A percentile compares a stretch with the other conserved stretches of the same genome.
Conservation (phyloP, 2,888 invertebrate species). For the Amblyteles armatorius region DNA sequence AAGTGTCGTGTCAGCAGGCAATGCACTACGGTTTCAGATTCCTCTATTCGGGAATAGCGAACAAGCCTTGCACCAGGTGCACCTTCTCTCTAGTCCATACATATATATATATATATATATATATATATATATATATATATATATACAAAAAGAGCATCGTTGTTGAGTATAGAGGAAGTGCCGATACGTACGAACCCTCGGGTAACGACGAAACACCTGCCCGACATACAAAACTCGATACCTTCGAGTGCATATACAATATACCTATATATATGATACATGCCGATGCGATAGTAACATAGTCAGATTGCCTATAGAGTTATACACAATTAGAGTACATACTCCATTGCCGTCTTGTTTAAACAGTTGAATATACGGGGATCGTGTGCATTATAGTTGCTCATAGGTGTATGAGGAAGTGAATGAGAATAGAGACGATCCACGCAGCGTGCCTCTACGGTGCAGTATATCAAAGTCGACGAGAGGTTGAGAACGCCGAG, state of each 20-base stretch:
- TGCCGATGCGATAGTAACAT: neutral
- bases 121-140: slow-evolving; percentile 24
- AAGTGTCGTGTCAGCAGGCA: slow-evolving; percentile 61
- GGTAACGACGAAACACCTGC: neutral
- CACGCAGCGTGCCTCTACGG: neutral
- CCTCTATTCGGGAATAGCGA: slow-evolving; percentile 41
- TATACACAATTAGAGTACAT: slow-evolving; percentile 21
- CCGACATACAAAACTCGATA: slow-evolving; percentile 16
- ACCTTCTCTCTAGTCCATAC: slow-evolving; percentile 26
- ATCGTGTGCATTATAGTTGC: neutral
- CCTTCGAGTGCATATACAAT: neutral
- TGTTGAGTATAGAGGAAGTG: slow-evolving; percentile 22
- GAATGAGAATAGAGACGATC: slow-evolving; percentile 8
- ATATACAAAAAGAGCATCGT: neutral
- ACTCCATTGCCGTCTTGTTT: slow-evolving; percentile 16
- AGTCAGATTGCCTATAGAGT: neutral
- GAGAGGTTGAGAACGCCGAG: slow-evolving; percentile 2
- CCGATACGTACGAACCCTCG: slow-evolving; percentile 39
- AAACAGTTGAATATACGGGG: slow-evolving; percentile 16
- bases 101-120: slow-evolving; percentile 18
- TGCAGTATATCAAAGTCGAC: slow-evolving; percentile 30
- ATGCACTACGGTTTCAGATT: slow-evolving; percentile 23
- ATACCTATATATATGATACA: too few relatives aligned
- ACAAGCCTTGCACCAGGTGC: slow-evolving; percentile 54
- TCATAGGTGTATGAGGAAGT: neutral